Percentiles rank a stretch among this genome's conserved stretches.
Evolutionary conservation across 92 coral and sea anemone genomes (phyloP).

Genomic region (Palythoa grandis): DNA sequence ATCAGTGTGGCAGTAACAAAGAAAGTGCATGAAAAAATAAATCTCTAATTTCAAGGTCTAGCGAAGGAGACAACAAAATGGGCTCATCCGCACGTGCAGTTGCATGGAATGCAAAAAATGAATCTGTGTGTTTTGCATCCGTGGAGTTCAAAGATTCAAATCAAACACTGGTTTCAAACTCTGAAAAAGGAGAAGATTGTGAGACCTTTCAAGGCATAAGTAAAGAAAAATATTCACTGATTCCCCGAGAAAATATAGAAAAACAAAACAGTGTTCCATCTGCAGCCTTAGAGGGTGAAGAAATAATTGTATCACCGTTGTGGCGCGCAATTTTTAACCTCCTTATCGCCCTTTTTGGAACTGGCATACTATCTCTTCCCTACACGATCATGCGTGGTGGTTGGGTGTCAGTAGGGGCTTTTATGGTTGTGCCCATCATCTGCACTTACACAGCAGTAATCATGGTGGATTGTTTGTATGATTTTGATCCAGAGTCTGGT

Average conservation of each 20-base stretch:
- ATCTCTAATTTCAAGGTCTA: neutral
- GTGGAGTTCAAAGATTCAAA: neutral
- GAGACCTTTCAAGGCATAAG: neutral
- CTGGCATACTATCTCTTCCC: conserved; percentile 24
- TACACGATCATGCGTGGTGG: conserved; percentile 29
- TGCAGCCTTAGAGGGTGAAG: neutral
- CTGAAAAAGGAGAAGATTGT: neutral
- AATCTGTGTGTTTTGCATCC: neutral
- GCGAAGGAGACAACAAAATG: neutral
- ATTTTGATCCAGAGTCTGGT: neutral
- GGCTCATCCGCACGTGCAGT: neutral
- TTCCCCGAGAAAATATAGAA: neutral
- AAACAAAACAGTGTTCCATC: neutral
- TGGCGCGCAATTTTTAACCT: conserved; percentile 31
- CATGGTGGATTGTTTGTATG: conserved; percentile 30
- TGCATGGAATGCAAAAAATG: neutral
- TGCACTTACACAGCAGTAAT: conserved; percentile 8
- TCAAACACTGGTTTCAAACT: neutral
- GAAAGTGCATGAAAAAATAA: too few relatives aligned
- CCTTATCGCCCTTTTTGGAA: conserved; percentile 6
- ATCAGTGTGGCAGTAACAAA: too few relatives aligned
- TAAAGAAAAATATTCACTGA: neutral
- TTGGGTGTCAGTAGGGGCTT: conserved; percentile 1
- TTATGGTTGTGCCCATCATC: conserved; percentile 14
- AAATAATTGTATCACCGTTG: neutral